Evolutionary conservation across 2,888 invertebrate species (phyloP).

Genomic region (Andrena fulva): DNA sequence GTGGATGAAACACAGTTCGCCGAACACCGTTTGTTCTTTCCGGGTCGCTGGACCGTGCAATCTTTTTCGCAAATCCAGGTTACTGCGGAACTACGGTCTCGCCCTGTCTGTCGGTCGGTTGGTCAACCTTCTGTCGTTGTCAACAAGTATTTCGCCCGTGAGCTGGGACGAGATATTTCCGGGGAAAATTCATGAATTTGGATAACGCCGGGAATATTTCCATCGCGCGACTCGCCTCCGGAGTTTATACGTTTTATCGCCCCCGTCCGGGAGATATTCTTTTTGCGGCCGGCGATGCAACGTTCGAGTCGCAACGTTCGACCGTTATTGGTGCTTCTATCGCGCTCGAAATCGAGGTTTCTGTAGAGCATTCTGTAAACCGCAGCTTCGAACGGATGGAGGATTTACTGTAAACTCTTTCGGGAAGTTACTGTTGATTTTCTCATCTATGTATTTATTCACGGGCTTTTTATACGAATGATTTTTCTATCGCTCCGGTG

Average conservation of each 20-base stretch:
- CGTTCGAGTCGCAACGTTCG: slow-evolving; percentile 19
- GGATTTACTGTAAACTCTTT: neutral
- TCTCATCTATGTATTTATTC: neutral
- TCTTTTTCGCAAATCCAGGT: slow-evolving; percentile 84
- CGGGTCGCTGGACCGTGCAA: slow-evolving; percentile 83
- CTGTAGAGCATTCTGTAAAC: neutral
- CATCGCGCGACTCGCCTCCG: neutral
- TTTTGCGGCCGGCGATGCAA: slow-evolving; percentile 4
- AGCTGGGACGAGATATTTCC: slow-evolving; percentile 21
- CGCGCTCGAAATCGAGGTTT: slow-evolving; percentile 2
- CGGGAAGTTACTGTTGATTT: neutral
- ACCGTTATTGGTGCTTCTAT: slow-evolving; percentile 47
- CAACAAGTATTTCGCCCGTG: slow-evolving; percentile 64
- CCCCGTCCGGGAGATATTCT: neutral
- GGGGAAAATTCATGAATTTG: slow-evolving; percentile 33
- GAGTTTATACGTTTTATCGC: neutral
- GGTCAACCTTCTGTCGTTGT: slow-evolving; percentile 61
- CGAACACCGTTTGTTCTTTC: slow-evolving; percentile 84
- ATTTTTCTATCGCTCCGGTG: neutral
- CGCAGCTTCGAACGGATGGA: neutral
- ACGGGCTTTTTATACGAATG: neutral
- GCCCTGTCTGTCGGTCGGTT: slow-evolving; percentile 64
- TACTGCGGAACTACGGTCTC: slow-evolving; percentile 76
- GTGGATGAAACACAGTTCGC: slow-evolving; percentile 81
- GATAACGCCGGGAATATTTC: slow-evolving; percentile 20